Conservation (phyloP, 2,113 vertebrate genomes). For the Myanophis thanlyinensis region DNA sequence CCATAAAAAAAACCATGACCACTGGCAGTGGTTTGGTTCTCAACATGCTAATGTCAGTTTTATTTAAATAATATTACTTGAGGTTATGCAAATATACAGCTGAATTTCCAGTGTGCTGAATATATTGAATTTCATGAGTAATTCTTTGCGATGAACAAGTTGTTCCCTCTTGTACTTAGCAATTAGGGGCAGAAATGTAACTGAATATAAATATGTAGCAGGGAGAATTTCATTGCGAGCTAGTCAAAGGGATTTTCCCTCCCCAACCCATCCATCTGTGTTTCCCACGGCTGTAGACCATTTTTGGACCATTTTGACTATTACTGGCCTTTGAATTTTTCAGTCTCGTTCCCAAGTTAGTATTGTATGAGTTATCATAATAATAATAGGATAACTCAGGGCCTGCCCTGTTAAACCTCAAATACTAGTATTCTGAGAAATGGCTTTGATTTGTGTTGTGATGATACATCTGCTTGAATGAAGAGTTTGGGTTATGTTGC, state of each 20-base stretch:
- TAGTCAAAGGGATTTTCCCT: background rate
- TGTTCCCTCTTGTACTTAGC: constrained; percentile 6
- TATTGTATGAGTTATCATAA: background rate
- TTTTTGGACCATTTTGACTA: background rate
- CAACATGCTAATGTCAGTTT: constrained; percentile 3
- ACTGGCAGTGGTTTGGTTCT: background rate
- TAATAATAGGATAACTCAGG: background rate
- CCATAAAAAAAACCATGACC: constrained; percentile 1
- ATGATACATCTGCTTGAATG: background rate
- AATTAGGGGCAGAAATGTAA: background rate
- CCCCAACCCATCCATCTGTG: background rate
- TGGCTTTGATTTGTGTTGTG: background rate
- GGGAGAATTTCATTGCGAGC: background rate
- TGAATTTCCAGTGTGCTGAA: constrained; percentile 14
- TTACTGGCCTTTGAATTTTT: background rate
- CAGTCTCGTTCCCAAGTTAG: background rate
- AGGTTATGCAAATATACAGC: constrained; percentile 7
- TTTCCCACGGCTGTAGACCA: background rate
- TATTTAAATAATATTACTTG: constrained; percentile 10
- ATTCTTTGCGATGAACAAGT: background rate
- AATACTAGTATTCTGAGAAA: background rate
- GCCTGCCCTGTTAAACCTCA: background rate
- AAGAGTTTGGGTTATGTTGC: background rate
- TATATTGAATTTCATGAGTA: constrained; percentile 14
- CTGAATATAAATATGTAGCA: background rate